Conservation (phyloP, 2,888 invertebrate genomes). For the Agriopis aurantiaria region DNA sequence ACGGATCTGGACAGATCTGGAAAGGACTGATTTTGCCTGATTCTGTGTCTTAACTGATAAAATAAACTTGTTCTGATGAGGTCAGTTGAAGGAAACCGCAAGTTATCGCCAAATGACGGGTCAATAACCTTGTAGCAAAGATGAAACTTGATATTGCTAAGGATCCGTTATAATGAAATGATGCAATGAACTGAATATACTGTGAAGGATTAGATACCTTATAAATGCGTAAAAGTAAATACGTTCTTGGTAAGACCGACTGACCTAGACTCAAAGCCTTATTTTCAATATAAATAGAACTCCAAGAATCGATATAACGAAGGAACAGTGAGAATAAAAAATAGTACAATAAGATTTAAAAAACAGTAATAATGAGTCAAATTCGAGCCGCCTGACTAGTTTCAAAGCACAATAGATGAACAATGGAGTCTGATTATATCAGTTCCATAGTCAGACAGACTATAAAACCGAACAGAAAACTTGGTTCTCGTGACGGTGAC, state of each 20-base stretch:
- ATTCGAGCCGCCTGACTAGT: constrained; percentile 28
- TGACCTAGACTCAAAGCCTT: constrained; percentile 32
- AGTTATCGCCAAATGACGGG: constrained; percentile 24
- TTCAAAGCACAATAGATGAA: constrained; percentile 32
- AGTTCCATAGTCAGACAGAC: constrained; percentile 11
- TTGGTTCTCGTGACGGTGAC: constrained; percentile 31
- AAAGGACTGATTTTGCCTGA: constrained; percentile 20
- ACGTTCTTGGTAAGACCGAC: constrained; percentile 20
- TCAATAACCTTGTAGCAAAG: constrained; percentile 26
- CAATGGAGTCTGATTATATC: constrained; percentile 26
- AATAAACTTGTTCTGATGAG: constrained; percentile 30
- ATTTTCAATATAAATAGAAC: constrained; percentile 20
- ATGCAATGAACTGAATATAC: constrained; percentile 30
- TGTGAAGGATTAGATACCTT: constrained; percentile 36
- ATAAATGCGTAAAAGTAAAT: constrained; percentile 28
- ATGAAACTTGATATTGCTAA: constrained; percentile 17
- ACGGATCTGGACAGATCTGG: neutral
- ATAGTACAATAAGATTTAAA: constrained; percentile 25
- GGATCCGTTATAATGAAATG: constrained; percentile 27
- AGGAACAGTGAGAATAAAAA: constrained; percentile 16
- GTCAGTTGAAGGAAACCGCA: constrained; percentile 29
- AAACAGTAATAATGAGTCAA: constrained; percentile 24
- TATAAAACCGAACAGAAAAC: constrained; percentile 26
- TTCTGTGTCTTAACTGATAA: constrained; percentile 18
- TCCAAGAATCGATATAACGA: constrained; percentile 21